These are phyloP conservation scores for Dicroscelio sp. DNA, from an alignment of 2,888 invertebrate genomes.

Conservation along the genomic window DNA sequence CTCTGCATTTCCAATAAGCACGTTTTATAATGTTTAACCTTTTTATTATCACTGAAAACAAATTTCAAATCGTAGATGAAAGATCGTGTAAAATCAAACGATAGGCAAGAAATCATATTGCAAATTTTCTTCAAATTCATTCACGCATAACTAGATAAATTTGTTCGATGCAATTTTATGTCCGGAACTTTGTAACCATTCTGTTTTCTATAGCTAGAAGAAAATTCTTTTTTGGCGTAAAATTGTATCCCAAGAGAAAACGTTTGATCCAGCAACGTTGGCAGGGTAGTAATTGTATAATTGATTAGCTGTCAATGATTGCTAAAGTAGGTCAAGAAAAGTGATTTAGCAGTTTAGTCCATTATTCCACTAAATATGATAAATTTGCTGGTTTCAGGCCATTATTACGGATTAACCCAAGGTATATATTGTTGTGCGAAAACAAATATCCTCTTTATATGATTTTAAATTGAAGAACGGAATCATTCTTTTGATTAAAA, in stretches of 20 bases:
- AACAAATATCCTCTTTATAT: too few species aligned
- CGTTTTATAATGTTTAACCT: conserved; percentile 60
- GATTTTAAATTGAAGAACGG: too few species aligned
- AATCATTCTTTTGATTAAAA: too few species aligned
- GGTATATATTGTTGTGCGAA: not conserved
- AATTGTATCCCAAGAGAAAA: conserved; percentile 74
- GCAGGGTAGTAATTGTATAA: conserved; percentile 60
- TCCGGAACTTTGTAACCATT: conserved; percentile 38
- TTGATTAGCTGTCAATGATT: conserved; percentile 78
- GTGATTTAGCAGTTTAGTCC: conserved; percentile 66
- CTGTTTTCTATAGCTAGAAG: not conserved
- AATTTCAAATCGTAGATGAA: conserved; percentile 15
- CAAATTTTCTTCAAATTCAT: conserved; percentile 19
- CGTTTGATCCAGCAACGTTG: conserved; percentile 70
- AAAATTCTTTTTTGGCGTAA: conserved; percentile 44
- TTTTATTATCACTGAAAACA: conserved; percentile 22
- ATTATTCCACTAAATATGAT: conserved; percentile 64
- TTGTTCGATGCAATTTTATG: conserved; percentile 54
- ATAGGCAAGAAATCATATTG: not conserved
- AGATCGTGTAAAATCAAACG: not conserved
- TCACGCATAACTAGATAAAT: conserved; percentile 49
- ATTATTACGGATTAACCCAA: not conserved
- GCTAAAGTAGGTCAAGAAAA: conserved; percentile 78
- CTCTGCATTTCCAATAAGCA: conserved; percentile 43
- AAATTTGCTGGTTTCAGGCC: conserved; percentile 40